Evolutionary conservation across 1,140 invertebrate species (phyloP), one percentile per base, ranked within the genome.

Genomic region (Polypedilum pembai): DNA sequence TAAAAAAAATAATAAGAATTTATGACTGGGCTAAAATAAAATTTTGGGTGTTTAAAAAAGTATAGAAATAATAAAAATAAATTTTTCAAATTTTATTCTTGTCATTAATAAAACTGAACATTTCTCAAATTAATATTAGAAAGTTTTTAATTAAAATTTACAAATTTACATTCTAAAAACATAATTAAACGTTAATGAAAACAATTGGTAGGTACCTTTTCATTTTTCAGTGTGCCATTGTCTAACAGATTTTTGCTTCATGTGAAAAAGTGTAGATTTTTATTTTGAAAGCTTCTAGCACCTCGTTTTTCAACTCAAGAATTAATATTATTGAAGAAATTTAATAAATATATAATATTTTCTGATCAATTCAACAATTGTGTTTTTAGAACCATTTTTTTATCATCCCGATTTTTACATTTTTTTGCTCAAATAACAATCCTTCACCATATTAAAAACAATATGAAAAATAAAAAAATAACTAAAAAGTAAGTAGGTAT

Each of bases 301-400:
- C 45, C 45, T 56, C n/a, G n/a, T n/a, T 56, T 56, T 56, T 56
- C 45, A 56, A 56, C 45, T 56, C 45, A 56, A 56, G 45, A 56
- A 56, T n/a, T 56, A 56, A n/a, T 56, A 33, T 33, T 33, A 33
- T 33, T 33, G 24, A 33, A 56, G 45, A 56, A 56, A n/a, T 56
- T 56, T 56, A 56, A 56, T 56, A 56, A 56, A 56, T 56, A 56
- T 56, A 56, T 56, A 56, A 56, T n/a, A 56, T 56, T 56, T 56
- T 56, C 45, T 56, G n/a, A 56, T 56, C 45, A 56, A 56, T 56
- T 33, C 24, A 33, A 33, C 24, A 33, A 33, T 33, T 33, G 24
- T 33, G 24, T 33, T 56, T 45, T 56, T 56, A 56, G n/a, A 12
- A 56, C 12, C 45, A 56, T 56, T 56, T 56, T n/a, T 56, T 56